Evolutionary conservation across 2,113 vertebrate genomes (phyloP).

Genomic region (Sciurus niger): DNA sequence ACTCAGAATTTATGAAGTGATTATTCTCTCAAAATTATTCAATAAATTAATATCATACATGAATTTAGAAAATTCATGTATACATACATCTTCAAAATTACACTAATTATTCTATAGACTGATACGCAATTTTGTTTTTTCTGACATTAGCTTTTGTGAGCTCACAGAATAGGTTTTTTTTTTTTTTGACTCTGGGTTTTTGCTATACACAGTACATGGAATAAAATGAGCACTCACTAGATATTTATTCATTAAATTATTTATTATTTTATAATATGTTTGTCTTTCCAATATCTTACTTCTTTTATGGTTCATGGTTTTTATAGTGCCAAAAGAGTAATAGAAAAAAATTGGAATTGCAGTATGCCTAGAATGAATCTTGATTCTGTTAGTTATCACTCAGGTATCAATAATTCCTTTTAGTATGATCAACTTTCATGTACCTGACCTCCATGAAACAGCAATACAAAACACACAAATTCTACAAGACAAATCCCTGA

Average conservation of each 20-base stretch:
- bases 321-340: not conserved
- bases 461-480: not conserved
- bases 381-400: not conserved
- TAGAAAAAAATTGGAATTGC: not conserved
- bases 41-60: not conserved
- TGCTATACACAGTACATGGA: not conserved
- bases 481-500: not conserved
- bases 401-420: not conserved
- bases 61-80: slow-evolving; percentile 3
- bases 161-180: not conserved
- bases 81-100: not conserved
- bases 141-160: not conserved
- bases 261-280: not conserved
- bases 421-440: not conserved
- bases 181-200: not conserved
- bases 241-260: not conserved
- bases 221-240: not conserved
- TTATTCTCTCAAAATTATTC: not conserved
- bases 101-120: not conserved
- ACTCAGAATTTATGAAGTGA: not conserved
- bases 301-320: not conserved
- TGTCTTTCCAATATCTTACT: not conserved
- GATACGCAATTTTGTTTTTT: not conserved
- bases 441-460: not conserved
- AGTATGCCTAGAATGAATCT: not conserved